Evolutionary conservation across 2,113 vertebrate genomes (phyloP).

Genomic region (Ptychochromis oligacanthus): DNA sequence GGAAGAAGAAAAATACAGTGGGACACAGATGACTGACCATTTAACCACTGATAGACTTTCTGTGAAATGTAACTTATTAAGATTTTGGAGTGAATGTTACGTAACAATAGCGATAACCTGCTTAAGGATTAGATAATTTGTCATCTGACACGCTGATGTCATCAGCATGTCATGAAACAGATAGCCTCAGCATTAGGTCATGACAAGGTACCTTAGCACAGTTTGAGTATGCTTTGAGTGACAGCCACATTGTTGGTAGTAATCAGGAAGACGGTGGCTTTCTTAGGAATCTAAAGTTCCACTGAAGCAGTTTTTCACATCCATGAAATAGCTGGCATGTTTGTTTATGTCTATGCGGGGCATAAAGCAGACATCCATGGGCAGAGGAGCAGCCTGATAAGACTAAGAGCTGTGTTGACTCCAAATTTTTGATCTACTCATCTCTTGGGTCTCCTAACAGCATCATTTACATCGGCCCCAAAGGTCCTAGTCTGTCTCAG

Average conservation of each 20-base stretch:
- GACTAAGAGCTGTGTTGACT: not conserved
- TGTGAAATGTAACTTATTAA: no score
- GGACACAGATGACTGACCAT: not conserved
- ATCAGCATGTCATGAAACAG: not conserved
- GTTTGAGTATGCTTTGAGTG: not conserved
- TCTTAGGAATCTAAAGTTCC: not conserved
- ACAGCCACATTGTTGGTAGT: not conserved
- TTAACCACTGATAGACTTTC: not conserved
- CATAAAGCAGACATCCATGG: not conserved
- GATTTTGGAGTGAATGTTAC: not conserved
- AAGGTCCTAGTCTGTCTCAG: not conserved
- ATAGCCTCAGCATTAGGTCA: not conserved
- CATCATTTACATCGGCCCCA: not conserved
- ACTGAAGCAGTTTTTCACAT: not conserved
- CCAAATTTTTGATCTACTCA: not conserved
- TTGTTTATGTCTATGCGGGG: not conserved
- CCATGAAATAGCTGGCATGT: not conserved
- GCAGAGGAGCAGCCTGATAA: not conserved
- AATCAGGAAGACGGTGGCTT: not conserved
- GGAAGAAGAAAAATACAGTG: not conserved
- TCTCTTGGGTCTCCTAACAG: constrained; percentile 1
- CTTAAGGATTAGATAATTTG: not conserved
- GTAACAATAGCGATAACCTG: not conserved
- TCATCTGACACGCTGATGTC: not conserved
- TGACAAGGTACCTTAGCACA: not conserved